Evolutionary conservation across 2,797 vertebrate species (phyloP).

Genomic region (Carcharodon carcharias): DNA sequence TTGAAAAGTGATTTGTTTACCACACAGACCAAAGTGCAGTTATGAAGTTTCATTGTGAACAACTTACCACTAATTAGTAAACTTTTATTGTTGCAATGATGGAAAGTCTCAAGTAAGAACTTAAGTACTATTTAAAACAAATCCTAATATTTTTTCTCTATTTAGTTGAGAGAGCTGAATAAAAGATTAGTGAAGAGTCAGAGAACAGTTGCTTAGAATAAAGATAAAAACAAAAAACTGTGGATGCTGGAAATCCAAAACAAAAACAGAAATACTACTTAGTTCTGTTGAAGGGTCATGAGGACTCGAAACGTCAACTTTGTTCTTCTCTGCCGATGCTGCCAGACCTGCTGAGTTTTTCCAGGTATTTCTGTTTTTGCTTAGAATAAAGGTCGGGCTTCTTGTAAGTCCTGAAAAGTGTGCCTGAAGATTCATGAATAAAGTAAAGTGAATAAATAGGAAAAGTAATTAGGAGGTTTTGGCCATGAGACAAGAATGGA

Average conservation of each 20-base stretch:
- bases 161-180: neutral
- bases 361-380: too few species aligned
- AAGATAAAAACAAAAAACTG: too few species aligned
- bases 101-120: neutral
- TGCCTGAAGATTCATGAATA: neutral
- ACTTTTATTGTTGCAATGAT: neutral
- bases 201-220: neutral
- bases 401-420: neutral
- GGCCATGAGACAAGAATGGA: neutral
- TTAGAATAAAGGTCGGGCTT: neutral
- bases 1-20: neutral
- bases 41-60: neutral
- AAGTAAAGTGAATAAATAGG: neutral
- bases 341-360: too few species aligned
- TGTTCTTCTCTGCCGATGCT: too few species aligned
- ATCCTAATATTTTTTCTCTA: neutral
- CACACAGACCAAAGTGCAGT: neutral
- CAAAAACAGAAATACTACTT: too few species aligned
- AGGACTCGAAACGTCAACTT: too few species aligned
- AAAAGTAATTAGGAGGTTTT: neutral
- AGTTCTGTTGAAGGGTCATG: too few species aligned
- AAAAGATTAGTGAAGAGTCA: neutral
- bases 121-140: neutral
- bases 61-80: neutral
- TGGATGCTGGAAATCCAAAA: too few species aligned